phyloP scores from a whole-genome alignment of 2,113 vertebrate genomes.

The Tringa solitaria region DNA sequence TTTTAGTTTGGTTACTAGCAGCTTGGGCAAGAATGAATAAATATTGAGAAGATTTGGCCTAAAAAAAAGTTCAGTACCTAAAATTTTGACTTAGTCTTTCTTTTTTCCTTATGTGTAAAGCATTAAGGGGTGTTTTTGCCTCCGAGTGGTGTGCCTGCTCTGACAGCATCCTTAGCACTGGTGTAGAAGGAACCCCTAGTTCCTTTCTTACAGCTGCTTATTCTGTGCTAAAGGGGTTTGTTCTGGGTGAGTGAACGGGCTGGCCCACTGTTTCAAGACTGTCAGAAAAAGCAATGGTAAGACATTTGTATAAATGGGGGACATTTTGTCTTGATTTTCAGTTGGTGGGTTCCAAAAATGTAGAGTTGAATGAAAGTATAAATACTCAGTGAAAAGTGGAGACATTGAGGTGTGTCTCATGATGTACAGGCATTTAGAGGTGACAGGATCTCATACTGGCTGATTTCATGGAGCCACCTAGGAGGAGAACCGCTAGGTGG shows the following conservation, averaged over 20 bases:
- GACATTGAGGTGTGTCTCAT: accelerated
- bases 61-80: not conserved
- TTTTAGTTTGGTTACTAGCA: not conserved
- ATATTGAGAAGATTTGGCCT: not conserved
- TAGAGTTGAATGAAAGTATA: not conserved
- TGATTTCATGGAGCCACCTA: not conserved
- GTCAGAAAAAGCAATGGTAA: not conserved
- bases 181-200: not conserved
- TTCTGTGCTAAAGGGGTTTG: not conserved
- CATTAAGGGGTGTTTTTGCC: not conserved
- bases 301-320: not conserved
- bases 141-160: not conserved
- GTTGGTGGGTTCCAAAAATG: not conserved
- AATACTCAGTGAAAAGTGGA: not conserved
- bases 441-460: not conserved
- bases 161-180: not conserved
- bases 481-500: not conserved
- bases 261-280: not conserved
- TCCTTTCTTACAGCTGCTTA: not conserved
- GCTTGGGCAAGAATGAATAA: not conserved
- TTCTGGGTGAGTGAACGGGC: not conserved
- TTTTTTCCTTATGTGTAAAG: not conserved
- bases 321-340: not conserved
- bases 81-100: not conserved
- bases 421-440: not conserved